These are phyloP conservation scores for Micromys minutus DNA, from an alignment of 2,113 vertebrate species.

Conservation along the genomic window DNA sequence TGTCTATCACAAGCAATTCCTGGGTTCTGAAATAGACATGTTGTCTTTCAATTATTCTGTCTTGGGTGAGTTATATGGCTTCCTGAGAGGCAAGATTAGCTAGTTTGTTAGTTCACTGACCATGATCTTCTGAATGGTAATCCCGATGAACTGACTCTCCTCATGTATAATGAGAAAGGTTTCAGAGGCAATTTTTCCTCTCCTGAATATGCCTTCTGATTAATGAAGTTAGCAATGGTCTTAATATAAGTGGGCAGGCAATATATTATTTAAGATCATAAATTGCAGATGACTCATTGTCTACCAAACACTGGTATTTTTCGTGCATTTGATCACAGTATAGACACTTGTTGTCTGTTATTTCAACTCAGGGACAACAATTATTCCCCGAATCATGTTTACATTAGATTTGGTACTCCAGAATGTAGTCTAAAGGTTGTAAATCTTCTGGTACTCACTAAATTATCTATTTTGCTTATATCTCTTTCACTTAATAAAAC, in stretches of 20 bases:
- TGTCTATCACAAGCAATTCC: neutral
- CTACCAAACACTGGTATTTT: conserved; percentile 2
- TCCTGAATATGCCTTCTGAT: neutral
- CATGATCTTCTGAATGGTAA: neutral
- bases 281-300: neutral
- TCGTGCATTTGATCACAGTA: neutral
- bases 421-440: neutral
- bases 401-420: neutral
- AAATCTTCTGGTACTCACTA: neutral
- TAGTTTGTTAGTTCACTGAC: neutral
- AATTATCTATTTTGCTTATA: neutral
- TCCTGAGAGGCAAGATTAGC: neutral
- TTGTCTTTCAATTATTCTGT: conserved; percentile 10
- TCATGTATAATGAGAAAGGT: neutral
- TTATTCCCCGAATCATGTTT: neutral
- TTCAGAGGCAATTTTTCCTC: neutral
- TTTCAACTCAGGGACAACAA: conserved; percentile 1
- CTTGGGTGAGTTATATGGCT: neutral
- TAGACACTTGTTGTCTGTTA: neutral
- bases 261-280: neutral
- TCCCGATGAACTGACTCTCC: neutral
- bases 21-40: neutral
- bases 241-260: neutral
- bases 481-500: neutral
- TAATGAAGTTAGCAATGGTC: neutral